These are phyloP conservation scores for Acanthochromis polyacanthus DNA, from an alignment of 2,113 vertebrate genomes.

Conservation along the genomic window DNA sequence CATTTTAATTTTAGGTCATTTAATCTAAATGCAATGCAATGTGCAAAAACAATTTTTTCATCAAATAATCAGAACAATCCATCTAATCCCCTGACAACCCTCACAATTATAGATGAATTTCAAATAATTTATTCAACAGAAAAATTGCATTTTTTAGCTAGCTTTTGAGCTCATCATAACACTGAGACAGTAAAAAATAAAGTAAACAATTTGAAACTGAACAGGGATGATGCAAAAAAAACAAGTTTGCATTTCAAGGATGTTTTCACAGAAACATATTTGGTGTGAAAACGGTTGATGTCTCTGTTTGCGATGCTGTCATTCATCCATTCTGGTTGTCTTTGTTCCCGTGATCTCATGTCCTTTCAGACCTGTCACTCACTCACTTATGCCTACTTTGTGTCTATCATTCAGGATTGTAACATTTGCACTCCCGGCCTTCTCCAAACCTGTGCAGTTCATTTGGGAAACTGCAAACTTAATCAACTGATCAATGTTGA, in stretches of 20 bases:
- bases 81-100: background rate
- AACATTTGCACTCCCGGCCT: background rate
- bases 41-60: background rate
- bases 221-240: too few relatives aligned
- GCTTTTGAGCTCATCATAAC: too few relatives aligned
- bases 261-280: too few relatives aligned
- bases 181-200: too few relatives aligned
- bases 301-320: too few relatives aligned
- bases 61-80: background rate
- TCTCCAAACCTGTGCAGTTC: background rate
- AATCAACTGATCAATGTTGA: background rate
- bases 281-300: too few relatives aligned
- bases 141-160: background rate
- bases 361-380: too few relatives aligned
- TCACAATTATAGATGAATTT: background rate
- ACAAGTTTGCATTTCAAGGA: too few relatives aligned
- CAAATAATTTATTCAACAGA: background rate
- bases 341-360: too few relatives aligned
- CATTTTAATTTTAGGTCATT: conserved; percentile 10
- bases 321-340: too few relatives aligned
- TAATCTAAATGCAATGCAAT: conserved; percentile 7
- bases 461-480: background rate
- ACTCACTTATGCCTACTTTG: too few relatives aligned
- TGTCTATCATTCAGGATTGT: background rate
- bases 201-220: too few relatives aligned